These are phyloP conservation scores for Trypoxylus dichotomus DNA, from an alignment of 1,140 invertebrate genomes.

Conservation along the genomic window DNA sequence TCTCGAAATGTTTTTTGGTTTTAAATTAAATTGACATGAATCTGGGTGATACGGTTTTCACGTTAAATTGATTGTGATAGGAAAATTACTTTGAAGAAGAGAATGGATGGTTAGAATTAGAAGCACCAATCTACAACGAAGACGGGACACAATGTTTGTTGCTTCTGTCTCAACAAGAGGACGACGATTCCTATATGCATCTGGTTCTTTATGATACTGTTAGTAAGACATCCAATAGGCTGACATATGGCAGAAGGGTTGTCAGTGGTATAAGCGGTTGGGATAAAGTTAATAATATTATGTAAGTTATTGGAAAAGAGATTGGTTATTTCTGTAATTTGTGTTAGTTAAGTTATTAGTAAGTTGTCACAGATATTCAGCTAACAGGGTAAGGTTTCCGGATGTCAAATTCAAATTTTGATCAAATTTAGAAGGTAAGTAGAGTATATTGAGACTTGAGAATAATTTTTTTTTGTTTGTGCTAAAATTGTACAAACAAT, in stretches of 20 bases:
- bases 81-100: conserved; percentile 49
- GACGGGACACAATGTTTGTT: conserved; percentile 58
- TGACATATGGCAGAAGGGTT: conserved; percentile 71
- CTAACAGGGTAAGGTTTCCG: too few species aligned
- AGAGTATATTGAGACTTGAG: too few species aligned
- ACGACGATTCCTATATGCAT: conserved; percentile 65
- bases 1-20: not conserved
- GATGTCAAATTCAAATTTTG: too few species aligned
- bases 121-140: conserved; percentile 60
- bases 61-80: conserved; percentile 28
- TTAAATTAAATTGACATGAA: not conserved
- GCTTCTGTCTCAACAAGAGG: conserved; percentile 63
- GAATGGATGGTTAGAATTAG: conserved; percentile 69
- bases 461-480: too few species aligned
- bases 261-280: conserved; percentile 78
- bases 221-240: conserved; percentile 40
- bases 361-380: too few species aligned
- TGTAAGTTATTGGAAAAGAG: conserved; percentile 58
- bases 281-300: conserved; percentile 64
- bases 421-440: too few species aligned
- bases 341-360: too few species aligned
- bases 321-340: too few species aligned
- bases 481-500: too few species aligned
- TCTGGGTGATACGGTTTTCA: too few species aligned
- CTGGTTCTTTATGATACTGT: conserved; percentile 53